phyloP scores from a whole-genome alignment of 2,888 invertebrate genomes.

The Eupsilia transversa region DNA sequence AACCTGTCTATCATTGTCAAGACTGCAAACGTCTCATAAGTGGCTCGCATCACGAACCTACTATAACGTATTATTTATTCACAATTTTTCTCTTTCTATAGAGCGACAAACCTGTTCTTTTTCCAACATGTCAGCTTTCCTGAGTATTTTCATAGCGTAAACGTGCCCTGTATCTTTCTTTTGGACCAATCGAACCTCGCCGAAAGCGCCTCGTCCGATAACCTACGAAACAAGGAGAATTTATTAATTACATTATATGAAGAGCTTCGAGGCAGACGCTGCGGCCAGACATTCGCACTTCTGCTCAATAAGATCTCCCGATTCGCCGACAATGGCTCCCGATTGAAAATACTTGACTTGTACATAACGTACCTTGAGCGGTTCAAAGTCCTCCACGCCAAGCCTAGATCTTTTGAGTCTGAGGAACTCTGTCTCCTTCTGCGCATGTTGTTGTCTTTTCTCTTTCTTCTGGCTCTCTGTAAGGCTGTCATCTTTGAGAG shows the following conservation, averaged over 20 bases:
- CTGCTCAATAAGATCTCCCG: conserved; percentile 18
- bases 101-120: conserved; percentile 95
- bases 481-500: conserved; percentile 98
- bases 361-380: conserved; percentile 94
- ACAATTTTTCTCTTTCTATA: not conserved
- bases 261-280: conserved; percentile 9
- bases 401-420: conserved; percentile 98
- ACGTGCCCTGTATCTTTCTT: conserved; percentile 99
- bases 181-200: conserved; percentile 99
- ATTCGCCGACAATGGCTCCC: conserved; percentile 17
- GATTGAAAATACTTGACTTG: conserved; percentile 20
- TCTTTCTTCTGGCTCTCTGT: conserved; percentile 98
- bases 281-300: conserved; percentile 30
- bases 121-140: conserved; percentile 99
- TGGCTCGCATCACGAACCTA: not conserved
- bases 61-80: conserved; percentile 15
- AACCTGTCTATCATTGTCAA: not conserved
- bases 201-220: conserved; percentile 97
- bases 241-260: not conserved
- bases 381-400: conserved; percentile 99
- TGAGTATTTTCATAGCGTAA: conserved; percentile 99
- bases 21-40: conserved; percentile 10
- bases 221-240: conserved; percentile 76
- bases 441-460: conserved; percentile 98
- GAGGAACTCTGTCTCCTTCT: conserved; percentile 99